Percentiles rank a stretch among this genome's conserved stretches.
phyloP scores from a whole-genome alignment of 2,888 invertebrate genomes.

The Cremastinae sp. region DNA sequence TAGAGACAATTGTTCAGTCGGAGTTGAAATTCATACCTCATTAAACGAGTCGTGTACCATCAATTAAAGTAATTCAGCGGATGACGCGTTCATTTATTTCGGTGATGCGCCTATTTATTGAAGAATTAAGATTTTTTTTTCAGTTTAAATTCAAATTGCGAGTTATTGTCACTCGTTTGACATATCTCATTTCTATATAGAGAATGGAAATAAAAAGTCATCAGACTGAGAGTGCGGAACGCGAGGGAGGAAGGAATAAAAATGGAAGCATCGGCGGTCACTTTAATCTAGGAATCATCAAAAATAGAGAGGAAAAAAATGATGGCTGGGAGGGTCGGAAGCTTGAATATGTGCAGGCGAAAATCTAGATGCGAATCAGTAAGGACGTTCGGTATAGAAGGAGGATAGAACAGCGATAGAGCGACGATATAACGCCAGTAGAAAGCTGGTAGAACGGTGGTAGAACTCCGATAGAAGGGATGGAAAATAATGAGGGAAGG shows the following conservation, averaged over 20 bases:
- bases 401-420: no score
- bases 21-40: no score
- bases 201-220: neutral
- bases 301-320: conserved; percentile 45
- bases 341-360: conserved; percentile 32
- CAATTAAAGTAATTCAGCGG: no score
- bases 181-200: neutral
- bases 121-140: no score
- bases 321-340: conserved; percentile 47
- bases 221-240: neutral
- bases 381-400: no score
- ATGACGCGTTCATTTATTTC: neutral
- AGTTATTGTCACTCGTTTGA: no score
- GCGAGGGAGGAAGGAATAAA: neutral
- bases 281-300: conserved; percentile 51
- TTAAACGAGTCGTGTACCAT: neutral
- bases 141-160: no score
- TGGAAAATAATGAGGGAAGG: conserved; percentile 38
- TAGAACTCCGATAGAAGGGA: conserved; percentile 40
- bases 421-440: no score
- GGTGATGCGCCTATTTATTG: neutral
- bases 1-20: no score
- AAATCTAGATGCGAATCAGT: conserved; percentile 2
- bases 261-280: conserved; percentile 7
- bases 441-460: no score